phyloP scores from a whole-genome alignment of 2,888 invertebrate genomes.

The Hirtodrosophila alboralis region DNA sequence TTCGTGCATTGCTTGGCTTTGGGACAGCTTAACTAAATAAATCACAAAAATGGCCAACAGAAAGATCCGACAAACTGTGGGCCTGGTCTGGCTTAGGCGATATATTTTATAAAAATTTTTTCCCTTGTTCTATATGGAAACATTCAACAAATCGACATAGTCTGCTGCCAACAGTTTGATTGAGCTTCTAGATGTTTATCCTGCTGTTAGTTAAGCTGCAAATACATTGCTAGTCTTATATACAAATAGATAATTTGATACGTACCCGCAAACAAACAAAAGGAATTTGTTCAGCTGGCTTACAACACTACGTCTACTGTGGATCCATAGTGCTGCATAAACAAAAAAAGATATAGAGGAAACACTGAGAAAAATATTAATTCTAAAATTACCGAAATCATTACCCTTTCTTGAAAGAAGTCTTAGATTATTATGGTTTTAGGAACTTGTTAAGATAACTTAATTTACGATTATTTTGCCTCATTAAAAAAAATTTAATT shows the following conservation, averaged over 20 bases:
- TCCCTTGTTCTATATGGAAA: conserved; percentile 15
- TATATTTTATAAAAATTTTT: conserved; percentile 55
- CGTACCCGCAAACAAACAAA: conserved; percentile 37
- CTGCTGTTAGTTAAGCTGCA: conserved; percentile 74
- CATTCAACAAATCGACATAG: conserved; percentile 60
- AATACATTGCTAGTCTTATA: conserved; percentile 54
- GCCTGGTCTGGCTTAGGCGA: conserved; percentile 37
- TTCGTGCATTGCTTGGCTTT: conserved; percentile 64
- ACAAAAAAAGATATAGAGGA: conserved; percentile 48
- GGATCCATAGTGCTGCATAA: conserved; percentile 55
- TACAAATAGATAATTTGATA: conserved; percentile 74
- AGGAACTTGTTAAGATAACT: no score
- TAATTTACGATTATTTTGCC: no score
- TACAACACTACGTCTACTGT: conserved; percentile 5
- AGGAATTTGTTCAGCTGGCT: conserved; percentile 14
- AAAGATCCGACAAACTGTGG: conserved; percentile 42
- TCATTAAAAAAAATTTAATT: no score
- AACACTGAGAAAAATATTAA: no score
- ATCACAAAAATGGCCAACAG: conserved; percentile 61
- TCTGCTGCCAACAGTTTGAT: conserved; percentile 60
- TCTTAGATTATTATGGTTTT: no score
- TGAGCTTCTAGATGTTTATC: conserved; percentile 66
- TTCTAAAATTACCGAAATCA: no score
- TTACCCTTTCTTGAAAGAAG: no score
- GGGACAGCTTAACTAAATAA: conserved; percentile 74